phyloP scores from a whole-genome alignment of 1,140 invertebrate genomes.

The Psilanteris sp. region DNA sequence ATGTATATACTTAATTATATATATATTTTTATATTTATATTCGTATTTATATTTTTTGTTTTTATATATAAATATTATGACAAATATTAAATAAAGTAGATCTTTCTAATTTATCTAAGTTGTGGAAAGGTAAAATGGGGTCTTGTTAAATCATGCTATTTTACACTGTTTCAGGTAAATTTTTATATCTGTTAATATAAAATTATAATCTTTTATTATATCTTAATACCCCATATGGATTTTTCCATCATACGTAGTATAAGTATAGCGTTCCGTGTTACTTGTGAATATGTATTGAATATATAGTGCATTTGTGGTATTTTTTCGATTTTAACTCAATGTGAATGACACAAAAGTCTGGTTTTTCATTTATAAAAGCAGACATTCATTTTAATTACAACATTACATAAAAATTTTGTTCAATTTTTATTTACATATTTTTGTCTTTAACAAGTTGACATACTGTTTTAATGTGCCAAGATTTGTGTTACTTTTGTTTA shows the following conservation, averaged over 20 bases:
- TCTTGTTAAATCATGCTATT: conserved; percentile 73
- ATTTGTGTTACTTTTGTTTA: no score
- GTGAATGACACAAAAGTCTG: conserved; percentile 40
- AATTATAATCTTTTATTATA: conserved; percentile 79
- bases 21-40: conserved; percentile 67
- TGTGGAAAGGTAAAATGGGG: conserved; percentile 66
- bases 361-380: conserved; percentile 42
- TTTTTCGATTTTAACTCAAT: conserved; percentile 39
- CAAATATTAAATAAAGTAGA: conserved; percentile 79
- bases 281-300: conserved; percentile 60
- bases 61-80: conserved; percentile 78
- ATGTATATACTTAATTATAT: conserved; percentile 64
- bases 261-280: conserved; percentile 58
- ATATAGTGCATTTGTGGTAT: conserved; percentile 54
- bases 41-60: conserved; percentile 65
- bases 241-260: conserved; percentile 58
- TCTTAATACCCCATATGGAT: conserved; percentile 73
- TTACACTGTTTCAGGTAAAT: conserved; percentile 75
- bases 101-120: conserved; percentile 75
- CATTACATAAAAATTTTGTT: conserved; percentile 50
- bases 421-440: conserved; percentile 34
- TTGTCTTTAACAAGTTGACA: conserved; percentile 6
- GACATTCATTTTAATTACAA: conserved; percentile 50
- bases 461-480: no score
- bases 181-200: conserved; percentile 77